Percentiles rank a stretch among this genome's conserved stretches.
Conservation (phyloP, 1,140 invertebrate species). For the Drosophila nigromelanica region DNA sequence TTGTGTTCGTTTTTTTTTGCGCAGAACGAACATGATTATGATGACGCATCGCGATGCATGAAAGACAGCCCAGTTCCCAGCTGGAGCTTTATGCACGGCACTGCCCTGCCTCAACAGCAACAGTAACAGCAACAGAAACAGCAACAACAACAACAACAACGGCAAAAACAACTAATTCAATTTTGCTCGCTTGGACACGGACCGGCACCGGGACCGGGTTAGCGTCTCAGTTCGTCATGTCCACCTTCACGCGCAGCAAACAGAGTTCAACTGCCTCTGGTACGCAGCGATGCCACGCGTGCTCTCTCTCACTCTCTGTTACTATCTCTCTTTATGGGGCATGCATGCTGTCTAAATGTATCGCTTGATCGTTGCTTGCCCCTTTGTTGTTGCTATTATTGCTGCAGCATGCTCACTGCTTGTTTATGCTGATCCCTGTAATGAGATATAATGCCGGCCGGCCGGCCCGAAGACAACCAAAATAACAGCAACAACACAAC, state of each 20-base stretch:
- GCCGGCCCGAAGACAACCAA: constrained; percentile 32
- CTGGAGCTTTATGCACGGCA: constrained; percentile 35
- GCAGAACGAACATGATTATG: constrained; percentile 75
- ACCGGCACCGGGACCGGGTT: constrained; percentile 11
- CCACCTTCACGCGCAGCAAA: constrained; percentile 71
- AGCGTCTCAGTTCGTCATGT: constrained; percentile 63
- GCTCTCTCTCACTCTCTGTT: constrained; percentile 7
- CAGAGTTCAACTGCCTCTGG: constrained; percentile 73
- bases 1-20: constrained; percentile 49
- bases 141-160: constrained; percentile 31
- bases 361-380: constrained; percentile 69
- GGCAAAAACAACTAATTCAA: constrained; percentile 74
- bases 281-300: constrained; percentile 54
- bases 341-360: constrained; percentile 65
- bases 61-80: constrained; percentile 29
- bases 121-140: constrained; percentile 5
- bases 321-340: constrained; percentile 37
- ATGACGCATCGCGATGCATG: constrained; percentile 67
- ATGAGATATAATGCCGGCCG: constrained; percentile 82
- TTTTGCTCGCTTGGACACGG: constrained; percentile 59
- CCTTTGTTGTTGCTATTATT: constrained; percentile 37
- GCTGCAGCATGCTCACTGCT: constrained; percentile 69
- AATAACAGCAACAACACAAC: constrained; percentile 38
- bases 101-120: constrained; percentile 65
- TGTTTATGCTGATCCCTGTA: constrained; percentile 83